These are phyloP conservation scores for Sceloporus undulatus DNA, from an alignment of 2,113 vertebrate species.

Conservation along the genomic window DNA sequence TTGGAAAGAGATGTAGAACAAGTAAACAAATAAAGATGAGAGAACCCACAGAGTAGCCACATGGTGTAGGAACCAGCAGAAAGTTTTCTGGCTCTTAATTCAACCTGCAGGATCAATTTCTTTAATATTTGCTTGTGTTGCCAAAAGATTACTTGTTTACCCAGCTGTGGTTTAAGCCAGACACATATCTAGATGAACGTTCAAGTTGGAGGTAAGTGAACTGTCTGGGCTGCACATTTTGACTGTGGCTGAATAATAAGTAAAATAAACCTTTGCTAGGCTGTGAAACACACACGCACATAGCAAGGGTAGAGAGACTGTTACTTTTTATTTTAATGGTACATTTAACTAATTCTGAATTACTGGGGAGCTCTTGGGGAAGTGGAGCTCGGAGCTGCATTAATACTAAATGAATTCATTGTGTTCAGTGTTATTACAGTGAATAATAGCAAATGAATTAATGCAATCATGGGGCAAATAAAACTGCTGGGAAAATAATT, in stretches of 20 bases:
- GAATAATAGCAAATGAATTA: conserved; percentile 64
- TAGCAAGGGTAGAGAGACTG: conserved; percentile 10
- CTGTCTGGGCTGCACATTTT: conserved; percentile 48
- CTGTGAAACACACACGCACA: conserved; percentile 39
- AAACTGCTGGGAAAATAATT: conserved; percentile 58
- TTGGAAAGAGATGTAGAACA: conserved; percentile 47
- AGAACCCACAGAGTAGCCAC: background rate
- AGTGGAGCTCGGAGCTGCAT: conserved; percentile 39
- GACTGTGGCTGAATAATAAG: conserved; percentile 58
- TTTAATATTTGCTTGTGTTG: conserved; percentile 64
- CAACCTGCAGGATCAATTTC: conserved; percentile 61
- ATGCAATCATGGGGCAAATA: conserved; percentile 59
- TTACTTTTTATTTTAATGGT: conserved; percentile 56
- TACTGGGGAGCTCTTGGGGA: conserved; percentile 52
- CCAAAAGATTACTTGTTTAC: conserved; percentile 66
- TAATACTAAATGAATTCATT: conserved; percentile 62
- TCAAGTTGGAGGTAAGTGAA: conserved; percentile 74
- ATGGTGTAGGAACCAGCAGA: background rate
- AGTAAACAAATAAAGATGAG: conserved; percentile 58
- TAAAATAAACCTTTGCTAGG: conserved; percentile 48
- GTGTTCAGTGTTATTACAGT: conserved; percentile 54
- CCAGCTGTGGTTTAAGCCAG: conserved; percentile 70
- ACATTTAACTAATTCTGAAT: conserved; percentile 68
- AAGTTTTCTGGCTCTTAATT: conserved; percentile 63
- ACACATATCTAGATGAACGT: conserved; percentile 66